Percentiles rank a stretch among this genome's conserved stretches.
Conservation (phyloP, 2,113 vertebrate species). For the Dipodomys ordii region DNA sequence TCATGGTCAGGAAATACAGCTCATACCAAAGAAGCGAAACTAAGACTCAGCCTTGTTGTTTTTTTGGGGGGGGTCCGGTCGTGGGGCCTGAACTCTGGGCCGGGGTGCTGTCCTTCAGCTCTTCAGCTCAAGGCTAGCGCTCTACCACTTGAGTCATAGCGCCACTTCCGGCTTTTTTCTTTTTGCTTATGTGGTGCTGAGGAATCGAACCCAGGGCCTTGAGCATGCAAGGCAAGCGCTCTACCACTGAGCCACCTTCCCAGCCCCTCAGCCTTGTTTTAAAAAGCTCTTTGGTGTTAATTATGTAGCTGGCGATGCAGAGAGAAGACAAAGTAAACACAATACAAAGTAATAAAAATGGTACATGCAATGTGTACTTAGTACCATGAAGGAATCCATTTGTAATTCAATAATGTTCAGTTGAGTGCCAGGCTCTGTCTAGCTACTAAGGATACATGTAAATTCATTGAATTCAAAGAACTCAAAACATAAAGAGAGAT, state of each 20-base stretch:
- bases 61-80: no score
- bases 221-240: no score
- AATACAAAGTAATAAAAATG: background rate
- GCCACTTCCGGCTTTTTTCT: no score
- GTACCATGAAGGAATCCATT: background rate
- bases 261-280: no score
- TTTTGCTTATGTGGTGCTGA: no score
- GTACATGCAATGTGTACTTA: background rate
- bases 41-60: background rate
- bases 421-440: background rate
- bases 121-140: no score
- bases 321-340: background rate
- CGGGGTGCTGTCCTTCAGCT: no score
- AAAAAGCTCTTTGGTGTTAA: background rate
- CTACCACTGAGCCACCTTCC: no score
- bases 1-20: background rate
- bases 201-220: no score
- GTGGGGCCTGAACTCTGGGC: no score
- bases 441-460: background rate
- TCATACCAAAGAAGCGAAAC: background rate
- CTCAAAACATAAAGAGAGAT: background rate
- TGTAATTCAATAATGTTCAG: background rate
- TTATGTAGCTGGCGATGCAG: background rate
- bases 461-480: background rate
- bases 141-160: no score